phyloP scores from a whole-genome alignment of 2,113 vertebrate species.

The Atherinomorus stipes region DNA sequence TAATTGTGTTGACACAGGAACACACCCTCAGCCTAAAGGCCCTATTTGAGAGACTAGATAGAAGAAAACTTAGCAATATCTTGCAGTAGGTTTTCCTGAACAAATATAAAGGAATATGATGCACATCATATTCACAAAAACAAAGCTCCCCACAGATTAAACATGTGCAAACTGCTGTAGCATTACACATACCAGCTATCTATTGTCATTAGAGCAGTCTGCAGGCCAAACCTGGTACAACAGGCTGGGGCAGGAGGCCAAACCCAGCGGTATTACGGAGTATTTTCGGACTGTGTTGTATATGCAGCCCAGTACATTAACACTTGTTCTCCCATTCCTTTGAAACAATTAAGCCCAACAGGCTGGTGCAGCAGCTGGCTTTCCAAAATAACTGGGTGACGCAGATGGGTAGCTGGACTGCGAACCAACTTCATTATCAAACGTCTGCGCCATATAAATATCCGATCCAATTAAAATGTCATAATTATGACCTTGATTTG shows the following conservation, averaged over 20 bases:
- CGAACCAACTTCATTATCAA: slow-evolving; percentile 14
- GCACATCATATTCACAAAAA: no score
- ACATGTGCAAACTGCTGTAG: no score
- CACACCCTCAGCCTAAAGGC: slow-evolving; percentile 21
- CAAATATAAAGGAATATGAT: no score
- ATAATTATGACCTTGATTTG: slow-evolving; percentile 29
- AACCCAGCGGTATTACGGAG: slow-evolving; percentile 8
- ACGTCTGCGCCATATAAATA: slow-evolving; percentile 28
- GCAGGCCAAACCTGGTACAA: slow-evolving; percentile 33
- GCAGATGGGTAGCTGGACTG: slow-evolving; percentile 21
- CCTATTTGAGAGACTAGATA: background rate
- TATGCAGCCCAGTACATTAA: slow-evolving; percentile 19
- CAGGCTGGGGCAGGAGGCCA: slow-evolving; percentile 53
- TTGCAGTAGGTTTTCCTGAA: no score
- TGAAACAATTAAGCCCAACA: slow-evolving; percentile 43
- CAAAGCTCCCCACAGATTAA: background rate
- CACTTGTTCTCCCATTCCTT: slow-evolving; percentile 48
- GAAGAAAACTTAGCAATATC: background rate
- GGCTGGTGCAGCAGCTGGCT: slow-evolving; percentile 47
- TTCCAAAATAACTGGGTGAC: slow-evolving; percentile 45
- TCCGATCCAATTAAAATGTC: slow-evolving; percentile 43
- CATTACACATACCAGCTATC: background rate
- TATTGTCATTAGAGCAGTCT: slow-evolving; percentile 48
- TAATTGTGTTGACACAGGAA: slow-evolving; percentile 17
- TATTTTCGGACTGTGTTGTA: slow-evolving; percentile 36